Percentiles rank a stretch among this genome's conserved stretches.
Evolutionary conservation across 2,113 vertebrate genomes (phyloP).

Genomic region (Plotosus lineatus): DNA sequence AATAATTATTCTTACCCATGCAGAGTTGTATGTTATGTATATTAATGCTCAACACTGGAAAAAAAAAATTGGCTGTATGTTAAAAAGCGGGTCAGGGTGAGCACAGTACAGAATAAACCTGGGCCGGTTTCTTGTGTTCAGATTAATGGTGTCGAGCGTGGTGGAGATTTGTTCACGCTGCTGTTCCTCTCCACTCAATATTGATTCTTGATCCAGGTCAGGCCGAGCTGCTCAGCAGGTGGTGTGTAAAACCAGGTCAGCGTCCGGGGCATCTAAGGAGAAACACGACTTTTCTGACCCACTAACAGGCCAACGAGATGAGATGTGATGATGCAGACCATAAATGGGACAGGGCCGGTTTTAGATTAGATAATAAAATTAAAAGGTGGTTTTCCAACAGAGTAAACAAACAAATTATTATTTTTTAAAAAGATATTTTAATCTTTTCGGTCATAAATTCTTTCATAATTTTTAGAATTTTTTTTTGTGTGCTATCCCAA

Average conservation of each 20-base stretch:
- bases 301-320: not conserved
- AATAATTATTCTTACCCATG: too few species aligned
- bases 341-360: not conserved
- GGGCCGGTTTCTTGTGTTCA: not conserved
- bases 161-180: not conserved
- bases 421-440: not conserved
- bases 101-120: not conserved
- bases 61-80: too few species aligned
- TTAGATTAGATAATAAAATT: not conserved
- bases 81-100: not conserved
- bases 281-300: constrained; percentile 24
- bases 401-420: not conserved
- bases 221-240: constrained; percentile 28
- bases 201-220: constrained; percentile 43
- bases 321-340: not conserved
- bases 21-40: too few species aligned
- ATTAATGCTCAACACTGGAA: too few species aligned
- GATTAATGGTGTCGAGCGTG: not conserved
- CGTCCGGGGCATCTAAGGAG: constrained; percentile 19
- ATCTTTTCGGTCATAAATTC: not conserved
- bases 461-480: not conserved
- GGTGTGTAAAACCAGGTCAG: constrained; percentile 16
- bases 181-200: constrained; percentile 5
- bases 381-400: not conserved
- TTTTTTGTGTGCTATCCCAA: not conserved